phyloP scores from a whole-genome alignment of 2,888 invertebrate species.

The Drosophila nr. medialis region DNA sequence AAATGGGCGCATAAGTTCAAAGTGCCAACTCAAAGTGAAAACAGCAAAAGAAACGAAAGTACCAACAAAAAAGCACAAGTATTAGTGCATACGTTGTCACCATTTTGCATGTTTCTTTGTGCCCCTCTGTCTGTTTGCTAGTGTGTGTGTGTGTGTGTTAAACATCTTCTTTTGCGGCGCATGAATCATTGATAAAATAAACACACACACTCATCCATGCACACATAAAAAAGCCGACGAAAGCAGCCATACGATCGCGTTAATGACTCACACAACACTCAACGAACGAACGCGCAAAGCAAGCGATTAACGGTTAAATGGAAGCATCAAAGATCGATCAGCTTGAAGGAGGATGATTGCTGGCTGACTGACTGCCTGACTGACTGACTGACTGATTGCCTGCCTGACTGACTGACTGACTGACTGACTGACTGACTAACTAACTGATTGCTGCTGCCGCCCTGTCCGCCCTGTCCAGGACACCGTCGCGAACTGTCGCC shows the following conservation, averaged over 20 bases:
- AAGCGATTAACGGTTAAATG: conserved; percentile 33
- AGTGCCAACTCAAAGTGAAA: conserved; percentile 57
- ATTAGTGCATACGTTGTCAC: conserved; percentile 50
- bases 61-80: conserved; percentile 10
- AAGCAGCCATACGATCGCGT: conserved; percentile 74
- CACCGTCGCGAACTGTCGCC: conserved; percentile 28
- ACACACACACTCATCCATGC: conserved; percentile 32
- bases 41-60: conserved; percentile 19
- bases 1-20: conserved; percentile 62
- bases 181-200: conserved; percentile 78
- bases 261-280: conserved; percentile 66
- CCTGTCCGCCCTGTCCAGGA: conserved; percentile 16
- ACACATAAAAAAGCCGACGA: conserved; percentile 38
- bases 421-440: neutral
- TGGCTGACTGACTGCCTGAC: neutral
- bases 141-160: conserved; percentile 41
- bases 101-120: conserved; percentile 54
- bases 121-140: conserved; percentile 86
- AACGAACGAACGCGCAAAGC: conserved; percentile 35
- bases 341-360: conserved; percentile 10
- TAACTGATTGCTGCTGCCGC: neutral
- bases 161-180: conserved; percentile 64
- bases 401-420: neutral
- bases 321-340: neutral
- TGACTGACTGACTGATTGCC: neutral